phyloP scores from a whole-genome alignment of 2,888 invertebrate species.

The Rhyacophila evoluta region DNA sequence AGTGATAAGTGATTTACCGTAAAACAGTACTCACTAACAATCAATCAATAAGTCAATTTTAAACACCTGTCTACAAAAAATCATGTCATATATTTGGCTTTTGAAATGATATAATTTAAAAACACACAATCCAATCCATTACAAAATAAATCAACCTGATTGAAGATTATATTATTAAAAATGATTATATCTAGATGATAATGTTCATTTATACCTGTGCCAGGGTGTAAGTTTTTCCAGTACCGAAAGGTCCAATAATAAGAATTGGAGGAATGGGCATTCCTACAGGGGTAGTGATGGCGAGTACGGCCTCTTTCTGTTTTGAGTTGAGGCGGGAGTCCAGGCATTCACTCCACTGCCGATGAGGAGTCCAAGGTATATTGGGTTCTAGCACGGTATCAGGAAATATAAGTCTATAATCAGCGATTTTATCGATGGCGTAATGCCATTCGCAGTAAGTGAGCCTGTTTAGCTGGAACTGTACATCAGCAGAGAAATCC shows the following conservation, averaged over 20 bases:
- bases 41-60: too few species aligned
- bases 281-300: conserved; percentile 77
- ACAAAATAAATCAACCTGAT: too few species aligned
- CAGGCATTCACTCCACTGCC: conserved; percentile 75
- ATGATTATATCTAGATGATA: too few species aligned
- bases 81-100: too few species aligned
- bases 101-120: too few species aligned
- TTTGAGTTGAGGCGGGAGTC: conserved; percentile 78
- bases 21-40: too few species aligned
- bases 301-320: conserved; percentile 82
- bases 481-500: conserved; percentile 78
- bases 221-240: conserved; percentile 87
- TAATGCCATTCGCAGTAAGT: conserved; percentile 89
- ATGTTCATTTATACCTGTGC: conserved; percentile 71
- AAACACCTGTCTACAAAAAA: too few species aligned
- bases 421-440: conserved; percentile 81
- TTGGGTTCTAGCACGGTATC: conserved; percentile 72
- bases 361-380: conserved; percentile 78
- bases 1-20: too few species aligned
- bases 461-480: conserved; percentile 83
- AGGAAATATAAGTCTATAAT: conserved; percentile 80
- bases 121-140: too few species aligned
- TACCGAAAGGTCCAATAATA: conserved; percentile 86
- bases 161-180: too few species aligned
- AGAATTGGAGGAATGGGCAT: conserved; percentile 78